Base-by-base conservation (phyloP, 2,113 vertebrate genomes). In the Hippocampus guttulatus region DNA sequence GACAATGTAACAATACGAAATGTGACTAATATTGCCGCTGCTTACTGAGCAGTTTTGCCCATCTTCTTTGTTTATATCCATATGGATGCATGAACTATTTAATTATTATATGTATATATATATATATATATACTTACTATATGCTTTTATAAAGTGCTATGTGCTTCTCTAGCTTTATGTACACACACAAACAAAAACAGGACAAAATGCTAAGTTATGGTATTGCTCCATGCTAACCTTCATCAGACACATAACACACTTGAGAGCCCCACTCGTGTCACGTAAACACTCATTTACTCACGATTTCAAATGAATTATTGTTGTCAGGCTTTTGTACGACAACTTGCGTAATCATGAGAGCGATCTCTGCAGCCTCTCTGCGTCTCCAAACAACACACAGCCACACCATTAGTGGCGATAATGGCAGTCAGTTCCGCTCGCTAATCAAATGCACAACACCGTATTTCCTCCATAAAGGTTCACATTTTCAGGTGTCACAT, bases 321-420 rank as follows among this genome's bases (percentile, higher is more conserved):
- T 52, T 69, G 81, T 68, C 75, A 69, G 74, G 75, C 57, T 15
- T 5, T 12, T 60, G 68, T 38, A 38, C 33, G 33, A 6, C 6
- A 38, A 38, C 33, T 38, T 76, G 81, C 81, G 83, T 83, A 78
- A 81, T 70, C 49, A 30, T 55, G 73, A 81, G 64, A 74, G 41
- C 55, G 77, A 81, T 71, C 66, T 70, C 69, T 69, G 67, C 70
- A 57, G 67, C 81, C 79, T 60, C 79, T 83, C 80, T 71, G 75
- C 76, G 58, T 74, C 74, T 73, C 78, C 52, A 81, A 85, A 85
- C 80, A 85, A 85, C 85, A 83, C 78, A 81, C 79, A 69, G 58
- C 78, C 70, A 77, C 60, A 68, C 80, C 69, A 82, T 88, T 89
- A 87, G 75, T 38, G 55, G n/a, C 75, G 65, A 80, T 85, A 85